phyloP scores from a whole-genome alignment of 2,888 invertebrate species.

The Augochlorella aurata region DNA sequence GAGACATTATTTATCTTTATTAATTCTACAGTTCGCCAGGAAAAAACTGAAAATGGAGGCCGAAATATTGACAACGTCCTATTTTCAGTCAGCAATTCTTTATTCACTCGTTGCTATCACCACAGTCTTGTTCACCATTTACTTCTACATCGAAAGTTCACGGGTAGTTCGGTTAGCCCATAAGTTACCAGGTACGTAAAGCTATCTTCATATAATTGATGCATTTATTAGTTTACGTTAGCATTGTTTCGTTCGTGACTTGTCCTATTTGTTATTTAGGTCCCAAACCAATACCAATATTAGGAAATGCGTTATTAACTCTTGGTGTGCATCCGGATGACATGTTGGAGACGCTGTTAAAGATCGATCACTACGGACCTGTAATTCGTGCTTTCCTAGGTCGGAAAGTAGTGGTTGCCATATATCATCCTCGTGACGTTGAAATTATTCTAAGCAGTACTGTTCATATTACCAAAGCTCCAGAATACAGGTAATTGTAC shows the following conservation, averaged over 20 bases:
- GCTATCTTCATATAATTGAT: not conserved
- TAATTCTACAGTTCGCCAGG: not conserved
- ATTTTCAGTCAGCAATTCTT: conserved; percentile 69
- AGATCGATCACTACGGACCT: conserved; percentile 71
- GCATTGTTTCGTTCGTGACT: not conserved
- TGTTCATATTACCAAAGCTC: conserved; percentile 78
- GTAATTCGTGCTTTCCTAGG: conserved; percentile 76
- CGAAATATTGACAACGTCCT: conserved; percentile 55
- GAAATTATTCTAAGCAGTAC: conserved; percentile 78
- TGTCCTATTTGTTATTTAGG: conserved; percentile 61
- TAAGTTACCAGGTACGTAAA: conserved; percentile 76
- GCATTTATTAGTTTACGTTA: too few relatives aligned
- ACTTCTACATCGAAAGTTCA: conserved; percentile 75
- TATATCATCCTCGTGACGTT: conserved; percentile 77
- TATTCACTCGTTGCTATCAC: conserved; percentile 74
- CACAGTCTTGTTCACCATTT: conserved; percentile 70
- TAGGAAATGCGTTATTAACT: conserved; percentile 75
- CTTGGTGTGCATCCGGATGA: conserved; percentile 71
- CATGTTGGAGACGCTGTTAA: conserved; percentile 59
- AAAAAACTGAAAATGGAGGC: conserved; percentile 47
- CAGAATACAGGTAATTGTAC: conserved; percentile 75
- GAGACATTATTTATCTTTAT: not conserved
- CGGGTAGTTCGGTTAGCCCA: conserved; percentile 71
- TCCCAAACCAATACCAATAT: conserved; percentile 74
- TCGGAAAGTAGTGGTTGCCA: conserved; percentile 74